phyloP scores from a whole-genome alignment of 2,888 invertebrate genomes.

The Caenorhabditis angaria region DNA sequence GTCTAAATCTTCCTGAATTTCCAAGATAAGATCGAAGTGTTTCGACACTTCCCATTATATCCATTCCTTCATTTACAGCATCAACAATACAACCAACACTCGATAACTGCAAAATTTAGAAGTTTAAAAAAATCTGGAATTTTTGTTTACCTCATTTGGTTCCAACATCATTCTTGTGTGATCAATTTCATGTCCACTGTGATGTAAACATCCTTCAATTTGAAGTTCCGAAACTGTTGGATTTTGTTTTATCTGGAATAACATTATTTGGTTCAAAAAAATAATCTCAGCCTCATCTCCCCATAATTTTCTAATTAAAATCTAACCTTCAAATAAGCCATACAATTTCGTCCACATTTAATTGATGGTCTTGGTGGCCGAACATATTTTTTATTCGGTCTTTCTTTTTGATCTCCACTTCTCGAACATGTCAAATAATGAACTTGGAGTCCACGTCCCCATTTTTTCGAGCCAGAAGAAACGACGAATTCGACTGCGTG shows the following conservation, averaged over 20 bases:
- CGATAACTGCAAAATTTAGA: conserved; percentile 20
- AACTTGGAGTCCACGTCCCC: conserved; percentile 53
- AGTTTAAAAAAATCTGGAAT: neutral
- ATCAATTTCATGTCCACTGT: conserved; percentile 55
- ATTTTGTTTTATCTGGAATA: conserved; percentile 50
- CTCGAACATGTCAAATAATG: conserved; percentile 54
- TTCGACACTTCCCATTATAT: conserved; percentile 33
- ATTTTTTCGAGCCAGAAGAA: conserved; percentile 55
- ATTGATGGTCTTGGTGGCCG: conserved; percentile 53
- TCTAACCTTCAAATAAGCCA: conserved; percentile 55
- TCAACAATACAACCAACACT: conserved; percentile 32
- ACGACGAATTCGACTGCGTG: conserved; percentile 57
- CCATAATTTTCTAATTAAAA: neutral
- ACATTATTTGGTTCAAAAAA: neutral
- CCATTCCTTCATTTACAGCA: conserved; percentile 34
- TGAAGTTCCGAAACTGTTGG: conserved; percentile 51
- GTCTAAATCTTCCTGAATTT: conserved; percentile 45
- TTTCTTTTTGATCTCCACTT: conserved; percentile 55
- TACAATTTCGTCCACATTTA: conserved; percentile 56
- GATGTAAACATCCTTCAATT: conserved; percentile 56
- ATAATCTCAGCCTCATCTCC: neutral
- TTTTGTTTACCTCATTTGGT: conserved; percentile 33
- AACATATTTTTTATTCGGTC: conserved; percentile 55
- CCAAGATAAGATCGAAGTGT: conserved; percentile 28
- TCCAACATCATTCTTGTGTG: conserved; percentile 44